Conservation (phyloP, 2,113 vertebrate species). For the Malaclemys terrapin region DNA sequence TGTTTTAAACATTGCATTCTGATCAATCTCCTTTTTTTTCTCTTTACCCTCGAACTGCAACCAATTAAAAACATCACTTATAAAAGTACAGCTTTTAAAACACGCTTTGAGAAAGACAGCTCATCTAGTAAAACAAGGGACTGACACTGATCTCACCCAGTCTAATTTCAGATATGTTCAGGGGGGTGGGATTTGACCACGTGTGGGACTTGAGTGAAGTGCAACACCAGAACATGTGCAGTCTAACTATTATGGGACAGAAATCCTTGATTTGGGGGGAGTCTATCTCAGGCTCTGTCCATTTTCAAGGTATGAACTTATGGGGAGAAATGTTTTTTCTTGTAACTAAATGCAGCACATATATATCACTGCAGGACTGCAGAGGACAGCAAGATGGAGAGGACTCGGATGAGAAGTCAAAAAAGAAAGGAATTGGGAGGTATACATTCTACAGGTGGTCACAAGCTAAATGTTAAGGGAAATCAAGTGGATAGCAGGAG, state of each 20-base stretch:
- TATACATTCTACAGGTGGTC: not conserved
- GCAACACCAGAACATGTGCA: not conserved
- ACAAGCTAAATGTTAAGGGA: not conserved
- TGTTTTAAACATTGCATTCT: not conserved
- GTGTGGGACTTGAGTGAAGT: not conserved
- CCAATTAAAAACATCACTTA: not conserved
- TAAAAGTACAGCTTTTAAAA: not conserved
- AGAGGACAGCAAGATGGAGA: not conserved
- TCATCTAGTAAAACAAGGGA: not conserved
- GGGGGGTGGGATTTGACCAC: not conserved
- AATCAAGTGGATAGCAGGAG: not conserved
- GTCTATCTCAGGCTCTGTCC: not conserved
- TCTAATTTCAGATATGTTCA: conserved; percentile 6
- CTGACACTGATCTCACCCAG: not conserved
- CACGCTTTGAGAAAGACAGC: not conserved
- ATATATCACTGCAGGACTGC: not conserved
- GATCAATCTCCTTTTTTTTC: not conserved
- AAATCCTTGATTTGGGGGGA: not conserved
- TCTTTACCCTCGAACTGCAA: not conserved
- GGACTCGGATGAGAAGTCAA: not conserved
- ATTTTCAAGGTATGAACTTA: no score
- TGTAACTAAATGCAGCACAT: no score
- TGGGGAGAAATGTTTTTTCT: no score
- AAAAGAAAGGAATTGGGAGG: not conserved
- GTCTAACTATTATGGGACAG: not conserved